Conservation (phyloP, 2,113 vertebrate genomes). For the Deroptyus accipitrinus region DNA sequence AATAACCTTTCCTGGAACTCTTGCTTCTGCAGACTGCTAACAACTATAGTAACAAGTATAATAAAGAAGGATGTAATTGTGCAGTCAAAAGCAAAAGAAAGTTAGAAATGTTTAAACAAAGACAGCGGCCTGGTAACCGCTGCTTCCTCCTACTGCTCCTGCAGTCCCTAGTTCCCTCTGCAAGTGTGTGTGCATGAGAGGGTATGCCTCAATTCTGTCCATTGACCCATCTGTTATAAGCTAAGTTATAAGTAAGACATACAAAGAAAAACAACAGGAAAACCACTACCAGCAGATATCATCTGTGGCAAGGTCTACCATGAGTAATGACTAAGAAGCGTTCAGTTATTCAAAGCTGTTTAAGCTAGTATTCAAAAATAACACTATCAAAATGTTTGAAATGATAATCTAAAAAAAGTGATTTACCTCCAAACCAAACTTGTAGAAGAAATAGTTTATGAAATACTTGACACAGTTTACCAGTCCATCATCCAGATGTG, state of each 20-base stretch:
- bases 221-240: background rate
- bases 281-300: background rate
- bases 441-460: conserved; percentile 98
- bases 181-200: background rate
- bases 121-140: background rate
- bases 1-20: background rate
- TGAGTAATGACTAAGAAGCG: background rate
- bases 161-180: background rate
- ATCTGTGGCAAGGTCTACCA: background rate
- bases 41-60: background rate
- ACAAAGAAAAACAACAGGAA: background rate
- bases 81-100: background rate
- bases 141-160: background rate
- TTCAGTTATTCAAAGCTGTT: background rate
- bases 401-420: background rate
- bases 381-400: background rate
- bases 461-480: conserved; percentile 94
- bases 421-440: conserved; percentile 95
- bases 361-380: background rate
- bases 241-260: background rate
- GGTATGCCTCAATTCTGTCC: background rate
- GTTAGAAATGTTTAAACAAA: background rate
- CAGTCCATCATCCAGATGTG: conserved; percentile 91
- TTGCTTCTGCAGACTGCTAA: background rate
- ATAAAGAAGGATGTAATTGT: background rate